Evolutionary conservation across 2,888 invertebrate genomes (phyloP).

Genomic region (Nomada hirtipes): DNA sequence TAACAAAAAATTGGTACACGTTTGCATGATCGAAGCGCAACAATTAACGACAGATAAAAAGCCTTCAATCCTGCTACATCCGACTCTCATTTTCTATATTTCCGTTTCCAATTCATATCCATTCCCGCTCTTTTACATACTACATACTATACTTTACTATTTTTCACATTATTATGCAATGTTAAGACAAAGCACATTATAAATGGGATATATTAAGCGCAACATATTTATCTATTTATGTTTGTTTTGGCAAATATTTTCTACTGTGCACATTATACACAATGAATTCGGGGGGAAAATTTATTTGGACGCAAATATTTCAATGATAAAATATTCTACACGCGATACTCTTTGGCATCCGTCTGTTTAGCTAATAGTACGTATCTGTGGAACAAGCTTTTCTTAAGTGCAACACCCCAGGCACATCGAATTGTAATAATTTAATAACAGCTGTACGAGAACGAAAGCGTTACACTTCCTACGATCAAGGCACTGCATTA

Average conservation of each 20-base stretch:
- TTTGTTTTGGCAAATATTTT: not conserved
- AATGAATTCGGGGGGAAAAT: too few species aligned
- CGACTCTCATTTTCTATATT: constrained; percentile 47
- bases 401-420: too few species aligned
- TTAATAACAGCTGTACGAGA: not conserved
- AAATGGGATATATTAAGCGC: not conserved
- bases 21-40: not conserved
- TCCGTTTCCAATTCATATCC: constrained; percentile 37
- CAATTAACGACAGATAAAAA: constrained; percentile 5
- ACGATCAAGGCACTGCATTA: constrained; percentile 4
- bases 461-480: constrained; percentile 10
- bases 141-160: too few species aligned
- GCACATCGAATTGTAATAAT: not conserved
- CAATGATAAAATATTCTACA: too few species aligned
- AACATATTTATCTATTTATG: not conserved
- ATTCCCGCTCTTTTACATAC: constrained; percentile 28
- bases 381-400: too few species aligned
- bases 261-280: not conserved
- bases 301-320: too few species aligned
- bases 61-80: constrained; percentile 17
- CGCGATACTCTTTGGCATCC: too few species aligned
- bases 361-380: too few species aligned
- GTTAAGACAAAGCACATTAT: not conserved
- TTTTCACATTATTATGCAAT: constrained; percentile 1
- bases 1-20: too few species aligned